A percentile compares a stretch with the other conserved stretches of the same genome.
Conservation (phyloP, 2,888 invertebrate genomes). For the Pterostichus niger region DNA sequence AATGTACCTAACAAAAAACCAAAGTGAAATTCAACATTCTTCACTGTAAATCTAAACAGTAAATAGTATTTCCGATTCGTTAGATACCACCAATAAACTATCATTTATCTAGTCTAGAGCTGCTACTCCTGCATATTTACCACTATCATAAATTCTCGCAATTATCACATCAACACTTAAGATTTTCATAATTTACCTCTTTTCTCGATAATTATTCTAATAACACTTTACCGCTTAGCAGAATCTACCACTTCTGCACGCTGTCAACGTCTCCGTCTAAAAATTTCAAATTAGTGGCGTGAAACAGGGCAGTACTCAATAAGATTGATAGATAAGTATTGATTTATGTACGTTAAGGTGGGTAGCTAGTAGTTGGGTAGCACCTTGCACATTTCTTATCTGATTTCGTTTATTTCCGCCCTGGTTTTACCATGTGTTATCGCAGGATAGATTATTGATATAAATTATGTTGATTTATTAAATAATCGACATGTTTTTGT, state of each 20-base stretch:
- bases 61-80: no score
- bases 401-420: slow-evolving; percentile 16
- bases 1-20: no score
- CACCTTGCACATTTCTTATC: slow-evolving; percentile 14
- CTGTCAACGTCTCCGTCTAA: slow-evolving; percentile 5
- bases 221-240: not conserved
- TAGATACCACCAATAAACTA: slow-evolving; percentile 2
- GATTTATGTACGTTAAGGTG: not conserved
- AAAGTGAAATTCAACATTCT: no score
- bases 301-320: not conserved
- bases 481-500: not conserved
- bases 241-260: not conserved
- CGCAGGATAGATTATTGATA: not conserved
- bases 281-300: slow-evolving; percentile 17
- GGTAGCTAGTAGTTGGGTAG: not conserved
- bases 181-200: slow-evolving; percentile 8
- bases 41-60: no score
- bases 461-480: slow-evolving; percentile 31
- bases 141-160: not conserved
- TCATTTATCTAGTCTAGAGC: not conserved
- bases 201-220: slow-evolving; percentile 19
- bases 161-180: slow-evolving; percentile 5
- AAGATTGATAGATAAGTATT: slow-evolving; percentile 32
- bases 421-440: slow-evolving; percentile 18
- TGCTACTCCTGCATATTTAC: slow-evolving; percentile 1